phyloP scores from a whole-genome alignment of 2,113 vertebrate species.

The Muntiacus reevesi region DNA sequence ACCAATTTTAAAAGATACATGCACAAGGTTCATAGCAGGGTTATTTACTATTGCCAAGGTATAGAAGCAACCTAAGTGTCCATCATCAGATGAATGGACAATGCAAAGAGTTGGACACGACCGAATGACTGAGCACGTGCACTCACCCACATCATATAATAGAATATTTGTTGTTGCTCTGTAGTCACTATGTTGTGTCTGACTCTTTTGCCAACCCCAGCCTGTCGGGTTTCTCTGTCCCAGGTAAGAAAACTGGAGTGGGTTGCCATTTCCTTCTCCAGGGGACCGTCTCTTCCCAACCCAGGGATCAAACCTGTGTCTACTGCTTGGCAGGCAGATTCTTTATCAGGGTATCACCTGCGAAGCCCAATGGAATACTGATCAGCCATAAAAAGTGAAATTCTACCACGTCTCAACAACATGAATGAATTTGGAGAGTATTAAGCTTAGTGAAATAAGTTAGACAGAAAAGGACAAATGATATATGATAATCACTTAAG shows the following conservation, averaged over 20 bases:
- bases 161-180: not conserved
- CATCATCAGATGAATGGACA: not conserved
- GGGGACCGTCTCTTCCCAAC: not conserved
- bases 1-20: not conserved
- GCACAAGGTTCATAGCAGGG: not conserved
- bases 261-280: not conserved
- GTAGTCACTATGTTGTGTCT: not conserved
- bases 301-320: not conserved
- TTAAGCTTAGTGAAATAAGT: not conserved
- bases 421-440: not conserved
- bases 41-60: not conserved
- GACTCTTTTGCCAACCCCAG: not conserved
- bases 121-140: rapidly evolving
- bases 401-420: not conserved
- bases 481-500: not conserved
- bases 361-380: not conserved
- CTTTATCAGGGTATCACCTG: not conserved
- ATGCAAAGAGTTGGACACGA: not conserved
- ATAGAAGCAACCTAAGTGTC: too few species aligned
- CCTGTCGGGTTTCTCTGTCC: not conserved
- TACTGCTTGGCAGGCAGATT: not conserved
- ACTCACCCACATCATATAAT: rapidly evolving
- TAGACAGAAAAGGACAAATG: not conserved
- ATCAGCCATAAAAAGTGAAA: not conserved
- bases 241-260: not conserved